Base-by-base conservation (phyloP, 2,888 invertebrate species). In the Elgonia sp. region DNA sequence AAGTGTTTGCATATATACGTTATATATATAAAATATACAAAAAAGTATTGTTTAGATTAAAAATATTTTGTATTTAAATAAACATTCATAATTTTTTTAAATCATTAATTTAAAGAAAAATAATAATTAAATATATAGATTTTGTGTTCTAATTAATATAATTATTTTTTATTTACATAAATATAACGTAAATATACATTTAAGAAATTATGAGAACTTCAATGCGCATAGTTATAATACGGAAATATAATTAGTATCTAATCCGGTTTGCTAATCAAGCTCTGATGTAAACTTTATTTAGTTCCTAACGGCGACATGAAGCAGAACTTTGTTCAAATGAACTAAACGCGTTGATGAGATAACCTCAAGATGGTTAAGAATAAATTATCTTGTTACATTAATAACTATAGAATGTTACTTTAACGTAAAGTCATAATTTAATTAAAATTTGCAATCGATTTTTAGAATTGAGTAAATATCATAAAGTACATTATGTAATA, bases 211-310 rank as follows among this genome's bases (percentile, higher is more conserved):
- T n/a, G n/a, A n/a, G n/a, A n/a, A n/a, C n/a, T 80, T 85, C 67
- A 65, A 21, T 69, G 40, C 69, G 53, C 75, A 85, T 80, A 80
- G 85, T 85, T 85, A 85, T 73, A 67, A 65, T 60, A 60, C 86
- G 86, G 86, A 86, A 86, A 82, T 82, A 77, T 87, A 84, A 81
- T 87, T 76, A 73, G 72, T 77, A 77, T 86, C 77, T 86, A 77
- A 86, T 86, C 86, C 82, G 82, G 82, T 86, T 86, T 86, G 82
- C 57, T 77, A 87, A 87, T 84, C 77, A 81, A 87, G 63, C 72
- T 77, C 77, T 77, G 86, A 82, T 86, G 72, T 82, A 67, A 72
- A 82, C 46, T 46, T 86, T 82, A 82, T 86, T 86, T 73, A 65
- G 46, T 77, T 86, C 65, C 77, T 77, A 86, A 70, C 86, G 82